Evolutionary conservation across 64 coral and sea anemone genomes (phyloP).

Genomic region (Anthopleura sola): DNA sequence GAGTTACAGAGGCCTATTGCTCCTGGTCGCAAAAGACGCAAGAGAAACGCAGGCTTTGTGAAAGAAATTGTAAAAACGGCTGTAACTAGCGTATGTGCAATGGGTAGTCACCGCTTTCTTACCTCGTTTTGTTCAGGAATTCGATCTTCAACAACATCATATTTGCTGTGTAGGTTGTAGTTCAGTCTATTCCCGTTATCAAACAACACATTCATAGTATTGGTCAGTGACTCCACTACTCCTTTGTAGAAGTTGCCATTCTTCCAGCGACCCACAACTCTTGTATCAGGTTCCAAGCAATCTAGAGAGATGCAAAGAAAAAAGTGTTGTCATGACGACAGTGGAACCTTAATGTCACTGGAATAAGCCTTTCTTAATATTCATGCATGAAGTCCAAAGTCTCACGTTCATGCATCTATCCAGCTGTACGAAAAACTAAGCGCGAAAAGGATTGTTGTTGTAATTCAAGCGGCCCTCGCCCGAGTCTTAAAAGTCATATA

Average conservation of each 20-base stretch:
- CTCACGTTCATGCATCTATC: no score
- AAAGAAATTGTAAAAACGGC: neutral
- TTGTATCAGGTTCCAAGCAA: constrained; percentile 67
- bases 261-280: constrained; percentile 85
- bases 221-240: constrained; percentile 75
- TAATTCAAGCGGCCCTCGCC: no score
- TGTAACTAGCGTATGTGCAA: neutral
- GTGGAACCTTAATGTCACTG: no score
- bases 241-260: constrained; percentile 94
- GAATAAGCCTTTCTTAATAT: no score
- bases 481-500: no score
- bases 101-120: neutral
- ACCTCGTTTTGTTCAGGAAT: constrained; percentile 52
- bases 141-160: constrained; percentile 39
- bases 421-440: no score
- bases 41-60: no score
- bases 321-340: no score
- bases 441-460: no score
- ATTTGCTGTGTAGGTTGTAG: constrained; percentile 34
- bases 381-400: no score
- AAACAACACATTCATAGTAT: constrained; percentile 72
- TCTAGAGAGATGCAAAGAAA: constrained; percentile 20
- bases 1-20: no score
- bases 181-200: constrained; percentile 55
- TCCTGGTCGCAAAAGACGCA: no score